Percentiles rank a stretch among this genome's conserved stretches.
These are phyloP conservation scores for Elysia chlorotica DNA, from an alignment of 1,140 invertebrate species.

Conservation along the genomic window DNA sequence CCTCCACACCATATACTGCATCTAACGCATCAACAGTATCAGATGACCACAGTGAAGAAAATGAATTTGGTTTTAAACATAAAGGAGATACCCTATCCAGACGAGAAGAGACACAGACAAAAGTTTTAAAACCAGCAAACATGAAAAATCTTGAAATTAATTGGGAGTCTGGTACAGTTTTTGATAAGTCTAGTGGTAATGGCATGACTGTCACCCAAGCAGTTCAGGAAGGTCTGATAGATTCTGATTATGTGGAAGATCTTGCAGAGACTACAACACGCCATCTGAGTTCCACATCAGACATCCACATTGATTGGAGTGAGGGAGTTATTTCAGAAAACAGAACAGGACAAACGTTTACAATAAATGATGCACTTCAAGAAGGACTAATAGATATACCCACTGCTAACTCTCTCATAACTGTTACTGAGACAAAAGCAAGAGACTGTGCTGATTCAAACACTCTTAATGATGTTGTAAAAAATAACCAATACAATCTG, in stretches of 20 bases:
- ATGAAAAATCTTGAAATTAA: conserved; percentile 46
- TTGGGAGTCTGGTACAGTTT: conserved; percentile 65
- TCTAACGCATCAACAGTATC: neutral
- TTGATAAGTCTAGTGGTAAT: conserved; percentile 76
- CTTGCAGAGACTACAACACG: conserved; percentile 70
- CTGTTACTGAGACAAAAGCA: conserved; percentile 31
- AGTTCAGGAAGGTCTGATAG: conserved; percentile 81
- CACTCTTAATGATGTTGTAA: conserved; percentile 38
- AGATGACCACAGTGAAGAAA: neutral
- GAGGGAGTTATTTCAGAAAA: conserved; percentile 69
- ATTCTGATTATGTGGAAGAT: conserved; percentile 76
- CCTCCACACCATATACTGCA: neutral
- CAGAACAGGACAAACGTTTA: conserved; percentile 75
- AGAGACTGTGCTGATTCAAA: neutral
- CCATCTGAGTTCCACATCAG: conserved; percentile 29
- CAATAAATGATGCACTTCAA: conserved; percentile 76
- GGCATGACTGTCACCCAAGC: conserved; percentile 81
- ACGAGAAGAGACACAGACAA: neutral
- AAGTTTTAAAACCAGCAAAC: neutral
- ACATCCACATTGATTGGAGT: conserved; percentile 57
- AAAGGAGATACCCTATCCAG: too few relatives aligned
- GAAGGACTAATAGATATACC: conserved; percentile 73
- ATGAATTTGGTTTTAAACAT: too few relatives aligned
- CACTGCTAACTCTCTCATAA: conserved; percentile 41
- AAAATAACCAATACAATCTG: conserved; percentile 30